phyloP scores from a whole-genome alignment of 2,113 vertebrate genomes.

The Onychorhynchus coronatus region DNA sequence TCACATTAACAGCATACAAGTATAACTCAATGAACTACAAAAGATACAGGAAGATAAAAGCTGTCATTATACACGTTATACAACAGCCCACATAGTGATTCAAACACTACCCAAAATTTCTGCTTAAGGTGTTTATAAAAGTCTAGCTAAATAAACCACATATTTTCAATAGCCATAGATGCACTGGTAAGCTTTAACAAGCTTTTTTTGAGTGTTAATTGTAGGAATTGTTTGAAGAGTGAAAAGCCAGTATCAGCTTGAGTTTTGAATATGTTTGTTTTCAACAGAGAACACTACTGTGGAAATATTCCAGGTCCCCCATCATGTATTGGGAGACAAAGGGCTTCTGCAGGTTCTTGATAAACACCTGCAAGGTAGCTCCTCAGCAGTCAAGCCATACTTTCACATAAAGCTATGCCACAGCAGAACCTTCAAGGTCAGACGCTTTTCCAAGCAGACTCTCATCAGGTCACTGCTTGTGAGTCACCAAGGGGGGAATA shows the following conservation, averaged over 20 bases:
- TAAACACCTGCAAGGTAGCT: background rate
- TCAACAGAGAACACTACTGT: background rate
- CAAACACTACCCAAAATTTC: background rate
- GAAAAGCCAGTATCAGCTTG: background rate
- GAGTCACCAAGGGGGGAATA: conserved; percentile 11
- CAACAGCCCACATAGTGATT: background rate
- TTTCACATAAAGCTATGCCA: background rate
- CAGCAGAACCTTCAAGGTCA: conserved; percentile 40
- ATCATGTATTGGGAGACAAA: background rate
- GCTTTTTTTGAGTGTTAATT: background rate
- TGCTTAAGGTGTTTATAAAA: background rate
- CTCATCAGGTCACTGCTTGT: conserved; percentile 21
- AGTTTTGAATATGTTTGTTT: background rate
- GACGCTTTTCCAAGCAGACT: background rate
- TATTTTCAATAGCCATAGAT: background rate
- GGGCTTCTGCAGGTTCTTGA: background rate
- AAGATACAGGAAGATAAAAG: conserved; percentile 25
- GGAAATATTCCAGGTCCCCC: background rate
- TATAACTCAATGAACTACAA: conserved; percentile 28
- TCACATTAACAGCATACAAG: background rate
- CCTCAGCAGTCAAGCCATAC: background rate
- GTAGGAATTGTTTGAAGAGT: background rate
- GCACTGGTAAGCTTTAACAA: background rate
- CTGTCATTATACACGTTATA: background rate
- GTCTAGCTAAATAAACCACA: background rate